Percentiles rank a stretch among this genome's conserved stretches.
Evolutionary conservation across 2,113 vertebrate genomes (phyloP).

Genomic region (Mellivora capensis): DNA sequence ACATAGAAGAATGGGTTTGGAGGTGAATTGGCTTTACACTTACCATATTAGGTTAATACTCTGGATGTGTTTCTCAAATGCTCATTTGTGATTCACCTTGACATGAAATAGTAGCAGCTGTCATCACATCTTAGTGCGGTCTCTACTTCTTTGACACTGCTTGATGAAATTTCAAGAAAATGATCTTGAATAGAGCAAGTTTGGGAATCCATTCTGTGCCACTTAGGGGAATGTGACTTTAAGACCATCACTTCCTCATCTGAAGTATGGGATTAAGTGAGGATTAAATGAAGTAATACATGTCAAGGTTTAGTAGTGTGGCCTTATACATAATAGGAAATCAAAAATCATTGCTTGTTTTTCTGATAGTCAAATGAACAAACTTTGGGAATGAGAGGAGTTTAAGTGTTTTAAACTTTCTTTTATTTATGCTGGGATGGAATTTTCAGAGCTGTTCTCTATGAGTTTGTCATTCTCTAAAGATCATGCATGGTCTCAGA

Average conservation of each 20-base stretch:
- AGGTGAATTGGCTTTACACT: background rate
- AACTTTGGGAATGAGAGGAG: background rate
- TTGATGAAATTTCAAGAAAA: conserved; percentile 25
- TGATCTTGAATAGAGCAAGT: background rate
- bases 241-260: background rate
- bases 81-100: background rate
- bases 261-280: background rate
- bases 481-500: background rate
- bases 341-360: background rate
- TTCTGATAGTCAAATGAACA: background rate
- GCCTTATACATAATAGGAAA: background rate
- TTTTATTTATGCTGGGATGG: background rate
- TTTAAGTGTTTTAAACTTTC: background rate
- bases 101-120: background rate
- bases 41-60: background rate
- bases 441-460: background rate
- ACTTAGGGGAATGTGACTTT: background rate
- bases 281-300: background rate
- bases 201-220: background rate
- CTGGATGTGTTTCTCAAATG: background rate
- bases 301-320: background rate
- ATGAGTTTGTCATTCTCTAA: background rate
- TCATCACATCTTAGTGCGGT: background rate
- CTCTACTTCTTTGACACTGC: background rate
- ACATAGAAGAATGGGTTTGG: background rate